Conservation (phyloP, 1,140 invertebrate genomes). For the Meloidogyne floridensis region DNA sequence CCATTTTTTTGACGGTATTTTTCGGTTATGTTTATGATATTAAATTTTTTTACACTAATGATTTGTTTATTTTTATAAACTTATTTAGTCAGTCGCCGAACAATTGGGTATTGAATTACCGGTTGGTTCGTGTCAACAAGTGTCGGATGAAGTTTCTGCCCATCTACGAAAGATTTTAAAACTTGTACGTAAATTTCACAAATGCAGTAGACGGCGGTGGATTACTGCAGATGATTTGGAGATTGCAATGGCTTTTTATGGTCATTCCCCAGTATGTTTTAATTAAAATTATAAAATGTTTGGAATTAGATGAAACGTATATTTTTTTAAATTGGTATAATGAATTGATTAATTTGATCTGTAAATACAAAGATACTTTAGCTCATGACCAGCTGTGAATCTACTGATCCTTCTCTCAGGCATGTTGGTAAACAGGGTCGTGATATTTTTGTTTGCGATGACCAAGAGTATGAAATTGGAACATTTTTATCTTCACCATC, state of each 20-base stretch:
- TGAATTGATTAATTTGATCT: background rate
- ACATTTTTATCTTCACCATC: constrained; percentile 36
- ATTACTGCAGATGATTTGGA: constrained; percentile 47
- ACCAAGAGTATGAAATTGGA: constrained; percentile 47
- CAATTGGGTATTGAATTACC: constrained; percentile 36
- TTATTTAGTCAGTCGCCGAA: constrained; percentile 30
- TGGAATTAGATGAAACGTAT: too few species aligned
- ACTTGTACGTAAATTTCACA: constrained; percentile 46
- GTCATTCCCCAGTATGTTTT: constrained; percentile 42
- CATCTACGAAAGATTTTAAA: constrained; percentile 29
- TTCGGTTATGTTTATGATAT: background rate
- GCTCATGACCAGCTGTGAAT: constrained; percentile 42
- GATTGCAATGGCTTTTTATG: constrained; percentile 41
- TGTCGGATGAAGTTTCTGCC: constrained; percentile 28
- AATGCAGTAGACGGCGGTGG: constrained; percentile 35
- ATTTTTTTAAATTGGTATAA: too few species aligned
- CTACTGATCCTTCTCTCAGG: constrained; percentile 33
- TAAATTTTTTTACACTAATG: background rate
- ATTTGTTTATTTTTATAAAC: background rate
- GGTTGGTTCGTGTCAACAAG: background rate
- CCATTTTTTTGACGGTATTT: background rate
- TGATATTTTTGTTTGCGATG: constrained; percentile 48
- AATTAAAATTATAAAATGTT: background rate
- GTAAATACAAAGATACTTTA: constrained; percentile 26
- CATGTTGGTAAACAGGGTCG: constrained; percentile 40